Conservation (phyloP, 1,140 invertebrate species). For the Tetramorium parvispinum region DNA sequence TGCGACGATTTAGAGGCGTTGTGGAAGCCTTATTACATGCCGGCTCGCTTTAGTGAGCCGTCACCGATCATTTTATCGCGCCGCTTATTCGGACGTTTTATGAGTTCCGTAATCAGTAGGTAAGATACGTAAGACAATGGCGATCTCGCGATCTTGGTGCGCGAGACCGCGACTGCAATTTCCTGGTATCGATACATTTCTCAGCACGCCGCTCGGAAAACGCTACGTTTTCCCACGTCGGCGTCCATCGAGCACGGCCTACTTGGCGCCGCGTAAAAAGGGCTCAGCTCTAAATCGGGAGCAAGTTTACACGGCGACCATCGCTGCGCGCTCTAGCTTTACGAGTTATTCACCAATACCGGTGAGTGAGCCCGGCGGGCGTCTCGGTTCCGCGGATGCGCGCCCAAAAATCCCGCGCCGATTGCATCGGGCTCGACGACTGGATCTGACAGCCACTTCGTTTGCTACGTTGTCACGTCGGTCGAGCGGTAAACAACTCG, state of each 20-base stretch:
- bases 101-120: neutral
- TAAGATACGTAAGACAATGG: conserved; percentile 25
- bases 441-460: neutral
- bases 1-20: neutral
- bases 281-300: conserved; percentile 76
- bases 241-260: conserved; percentile 73
- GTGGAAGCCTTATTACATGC: conserved; percentile 13
- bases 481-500: neutral
- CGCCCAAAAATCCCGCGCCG: conserved; percentile 8
- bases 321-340: conserved; percentile 68
- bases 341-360: conserved; percentile 70
- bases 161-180: conserved; percentile 29
- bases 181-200: conserved; percentile 64
- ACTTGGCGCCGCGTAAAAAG: conserved; percentile 75
- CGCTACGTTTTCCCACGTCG: conserved; percentile 72
- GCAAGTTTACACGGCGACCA: conserved; percentile 71
- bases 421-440: neutral
- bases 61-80: conserved; percentile 1
- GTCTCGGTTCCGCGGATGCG: conserved; percentile 7
- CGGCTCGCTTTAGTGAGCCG: neutral
- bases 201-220: conserved; percentile 65
- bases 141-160: conserved; percentile 17
- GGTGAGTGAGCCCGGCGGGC: conserved; percentile 12
- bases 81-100: neutral
- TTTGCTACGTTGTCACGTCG: neutral